Base-by-base conservation (phyloP, 2,797 vertebrate genomes). In the Cottoperca gobio region DNA sequence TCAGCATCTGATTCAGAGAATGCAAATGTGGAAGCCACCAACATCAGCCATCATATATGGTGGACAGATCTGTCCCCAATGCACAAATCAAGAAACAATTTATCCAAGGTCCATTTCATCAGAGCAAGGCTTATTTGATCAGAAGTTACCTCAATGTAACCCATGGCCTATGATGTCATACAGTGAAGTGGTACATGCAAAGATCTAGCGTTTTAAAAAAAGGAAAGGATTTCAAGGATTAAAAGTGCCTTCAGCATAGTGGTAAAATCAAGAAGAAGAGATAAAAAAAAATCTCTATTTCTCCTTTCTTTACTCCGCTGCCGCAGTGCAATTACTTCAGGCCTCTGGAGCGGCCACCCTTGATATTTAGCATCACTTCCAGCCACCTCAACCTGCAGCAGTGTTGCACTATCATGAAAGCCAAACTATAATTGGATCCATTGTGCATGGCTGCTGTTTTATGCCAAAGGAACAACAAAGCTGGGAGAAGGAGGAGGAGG, bases 281-380 rank as follows among this genome's bases (percentile, higher is more conserved):
- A 60, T 43, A 4, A 12, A 16, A 5, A n/a, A 31, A 43, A 8
- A 75, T 82, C 75, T 74, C 49, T n/a, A 1, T 45, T 71, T 49
- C 33, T 33, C 53, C 66, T 40, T 11, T 55, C 54, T 70, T 68
- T 65, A 64, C 42, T 77, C 23, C 7, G 6, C 79, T 88, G 86
- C 90, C 26, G 82, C 89, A 87, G 82, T 86, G 83, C 82, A 86
- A 86, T 90, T 85, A 89, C 77, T 57, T 52, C 49, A 75, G 78
- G 81, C 64, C 73, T 80, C 69, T 58, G 50, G 79, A 82, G 79
- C 62, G 31, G 78, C 78, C 76, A 78, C 77, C 80, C 79, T 83
- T 83, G 79, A 90, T 89, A 83, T 90, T 90, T 76, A 87, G 68
- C 87, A 78, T 83, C 74, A 62, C 62, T 77, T 72, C 77, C 71